phyloP scores from a whole-genome alignment of 1,140 invertebrate genomes.

The Theocolax elegans region DNA sequence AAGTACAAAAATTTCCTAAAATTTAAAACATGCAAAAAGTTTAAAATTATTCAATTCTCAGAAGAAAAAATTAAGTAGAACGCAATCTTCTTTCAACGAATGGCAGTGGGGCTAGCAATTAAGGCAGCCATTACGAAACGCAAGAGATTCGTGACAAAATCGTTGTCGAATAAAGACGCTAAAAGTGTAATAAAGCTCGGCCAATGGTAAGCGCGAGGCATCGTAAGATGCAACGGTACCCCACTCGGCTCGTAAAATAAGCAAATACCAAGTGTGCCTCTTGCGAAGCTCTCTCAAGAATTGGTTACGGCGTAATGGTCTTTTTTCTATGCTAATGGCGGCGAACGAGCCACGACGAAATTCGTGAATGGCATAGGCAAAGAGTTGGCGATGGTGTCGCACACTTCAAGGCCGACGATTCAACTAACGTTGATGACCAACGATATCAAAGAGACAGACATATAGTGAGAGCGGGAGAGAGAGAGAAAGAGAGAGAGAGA shows the following conservation, averaged over 20 bases:
- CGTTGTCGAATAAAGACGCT: background rate
- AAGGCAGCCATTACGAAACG: background rate
- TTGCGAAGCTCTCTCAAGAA: background rate
- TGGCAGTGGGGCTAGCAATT: no score
- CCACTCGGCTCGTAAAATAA: background rate
- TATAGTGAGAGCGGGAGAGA: no score
- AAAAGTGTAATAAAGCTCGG: background rate
- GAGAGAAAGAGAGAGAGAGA: no score
- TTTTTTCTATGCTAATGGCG: constrained; percentile 37
- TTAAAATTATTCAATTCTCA: no score
- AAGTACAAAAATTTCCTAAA: no score
- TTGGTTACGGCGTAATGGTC: constrained; percentile 25
- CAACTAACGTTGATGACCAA: no score
- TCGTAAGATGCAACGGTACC: constrained; percentile 3
- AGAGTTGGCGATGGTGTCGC: background rate
- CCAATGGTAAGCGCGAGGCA: background rate
- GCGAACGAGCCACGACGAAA: background rate
- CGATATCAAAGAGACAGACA: no score
- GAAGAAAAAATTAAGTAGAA: no score
- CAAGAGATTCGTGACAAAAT: constrained; percentile 7
- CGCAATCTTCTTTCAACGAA: no score
- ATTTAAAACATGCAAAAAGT: no score
- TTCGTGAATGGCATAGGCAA: constrained; percentile 18
- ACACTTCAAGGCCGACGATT: constrained; percentile 6
- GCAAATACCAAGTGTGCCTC: background rate